Conservation (phyloP, 2,888 invertebrate genomes). For the Pandemis corylana region DNA sequence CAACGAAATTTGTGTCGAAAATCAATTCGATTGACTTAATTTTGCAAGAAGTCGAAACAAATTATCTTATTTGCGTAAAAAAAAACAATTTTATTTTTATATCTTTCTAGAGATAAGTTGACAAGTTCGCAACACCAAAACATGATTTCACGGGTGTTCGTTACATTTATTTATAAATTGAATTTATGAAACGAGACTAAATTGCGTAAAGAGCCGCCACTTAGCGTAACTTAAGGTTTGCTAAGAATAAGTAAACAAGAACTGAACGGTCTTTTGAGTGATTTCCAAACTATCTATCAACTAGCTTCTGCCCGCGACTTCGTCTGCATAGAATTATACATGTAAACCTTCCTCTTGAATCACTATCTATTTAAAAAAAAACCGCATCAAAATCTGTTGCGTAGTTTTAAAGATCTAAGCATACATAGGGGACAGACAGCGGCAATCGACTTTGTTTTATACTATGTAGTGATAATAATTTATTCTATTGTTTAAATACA, state of each 20-base stretch:
- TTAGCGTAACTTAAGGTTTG: slow-evolving; percentile 1
- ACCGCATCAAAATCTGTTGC: too few species aligned
- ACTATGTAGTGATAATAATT: too few species aligned
- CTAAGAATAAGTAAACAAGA: slow-evolving; percentile 3
- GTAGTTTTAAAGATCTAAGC: too few species aligned
- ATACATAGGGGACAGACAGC: too few species aligned
- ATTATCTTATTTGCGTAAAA: slow-evolving; percentile 4
- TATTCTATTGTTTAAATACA: too few species aligned
- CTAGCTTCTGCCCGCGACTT: too few species aligned
- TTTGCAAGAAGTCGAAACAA: neutral
- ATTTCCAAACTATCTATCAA: too few species aligned
- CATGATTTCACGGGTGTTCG: slow-evolving; percentile 3
- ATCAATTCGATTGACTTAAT: neutral
- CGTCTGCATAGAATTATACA: too few species aligned
- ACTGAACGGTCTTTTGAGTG: neutral
- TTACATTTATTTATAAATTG: slow-evolving; percentile 8
- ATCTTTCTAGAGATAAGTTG: neutral
- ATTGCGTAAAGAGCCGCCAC: slow-evolving; percentile 1
- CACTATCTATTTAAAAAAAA: too few species aligned
- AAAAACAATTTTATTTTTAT: neutral
- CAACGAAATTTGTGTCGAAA: neutral
- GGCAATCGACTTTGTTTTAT: too few species aligned
- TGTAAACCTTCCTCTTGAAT: too few species aligned
- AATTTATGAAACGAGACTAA: slow-evolving; percentile 7
- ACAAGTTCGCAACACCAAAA: neutral